phyloP scores from a whole-genome alignment of 2,113 vertebrate species.

The Guaruba guarouba region DNA sequence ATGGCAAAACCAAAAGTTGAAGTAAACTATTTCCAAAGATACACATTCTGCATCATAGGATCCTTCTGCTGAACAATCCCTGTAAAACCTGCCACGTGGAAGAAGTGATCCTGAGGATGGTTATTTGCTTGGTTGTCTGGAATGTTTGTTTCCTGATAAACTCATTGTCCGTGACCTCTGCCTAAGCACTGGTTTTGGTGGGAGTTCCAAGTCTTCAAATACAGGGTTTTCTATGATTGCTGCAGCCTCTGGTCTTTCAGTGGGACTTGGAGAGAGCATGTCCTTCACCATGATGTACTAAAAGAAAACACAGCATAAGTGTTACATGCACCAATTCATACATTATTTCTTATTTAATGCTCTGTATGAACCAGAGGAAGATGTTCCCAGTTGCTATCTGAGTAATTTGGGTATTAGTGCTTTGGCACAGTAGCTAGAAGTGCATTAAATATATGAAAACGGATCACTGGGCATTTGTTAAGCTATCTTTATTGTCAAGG shows the following conservation, averaged over 20 bases:
- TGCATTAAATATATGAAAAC: not conserved
- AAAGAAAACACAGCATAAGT: not conserved
- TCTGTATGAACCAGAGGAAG: not conserved
- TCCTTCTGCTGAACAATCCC: conserved; percentile 40
- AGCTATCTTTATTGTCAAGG: not conserved
- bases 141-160: conserved; percentile 83
- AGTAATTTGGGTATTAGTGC: not conserved
- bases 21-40: conserved; percentile 48
- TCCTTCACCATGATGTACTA: conserved; percentile 91
- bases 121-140: conserved; percentile 81
- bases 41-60: conserved; percentile 46
- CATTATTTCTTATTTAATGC: not conserved
- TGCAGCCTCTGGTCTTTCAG: conserved; percentile 87
- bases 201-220: conserved; percentile 90
- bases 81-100: conserved; percentile 4
- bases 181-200: conserved; percentile 81
- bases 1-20: conserved; percentile 3
- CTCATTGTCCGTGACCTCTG: conserved; percentile 95
- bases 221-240: conserved; percentile 89
- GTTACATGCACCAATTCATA: not conserved
- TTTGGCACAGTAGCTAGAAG: not conserved
- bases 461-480: not conserved
- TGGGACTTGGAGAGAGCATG: conserved; percentile 89
- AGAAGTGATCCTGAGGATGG: conserved; percentile 49
- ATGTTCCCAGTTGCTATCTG: not conserved